A percentile compares a stretch with the other conserved stretches of the same genome.
phyloP scores from a whole-genome alignment of 1,140 invertebrate genomes.

The Pseudomyrmex pallidus region DNA sequence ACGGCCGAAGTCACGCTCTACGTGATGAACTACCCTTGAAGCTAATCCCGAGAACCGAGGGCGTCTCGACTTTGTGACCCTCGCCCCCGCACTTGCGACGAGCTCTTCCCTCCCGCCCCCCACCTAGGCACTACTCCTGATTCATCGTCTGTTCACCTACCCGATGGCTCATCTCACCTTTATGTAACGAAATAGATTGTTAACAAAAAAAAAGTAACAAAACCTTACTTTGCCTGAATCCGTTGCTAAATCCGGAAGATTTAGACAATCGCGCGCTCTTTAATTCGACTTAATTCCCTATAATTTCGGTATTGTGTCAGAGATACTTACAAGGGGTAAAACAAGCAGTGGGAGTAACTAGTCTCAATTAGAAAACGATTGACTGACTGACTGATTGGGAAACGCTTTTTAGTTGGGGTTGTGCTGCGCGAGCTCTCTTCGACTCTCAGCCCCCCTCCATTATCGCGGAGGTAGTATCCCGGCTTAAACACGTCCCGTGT shows the following conservation, averaged over 20 bases:
- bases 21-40: constrained; percentile 84
- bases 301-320: constrained; percentile 61
- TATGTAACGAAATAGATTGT: neutral
- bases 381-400: constrained; percentile 63
- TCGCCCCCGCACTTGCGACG: constrained; percentile 22
- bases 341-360: constrained; percentile 16
- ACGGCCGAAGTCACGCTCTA: constrained; percentile 84
- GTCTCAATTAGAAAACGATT: constrained; percentile 72
- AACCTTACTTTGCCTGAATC: neutral
- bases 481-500: constrained; percentile 16
- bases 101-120: constrained; percentile 28
- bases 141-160: constrained; percentile 34
- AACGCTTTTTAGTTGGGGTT: constrained; percentile 46
- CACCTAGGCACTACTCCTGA: constrained; percentile 1
- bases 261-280: constrained; percentile 73
- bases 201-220: no score
- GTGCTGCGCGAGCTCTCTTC: constrained; percentile 13
- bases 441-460: constrained; percentile 35
- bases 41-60: constrained; percentile 78
- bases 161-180: neutral
- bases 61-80: constrained; percentile 63
- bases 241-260: constrained; percentile 54
- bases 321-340: constrained; percentile 29
- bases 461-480: neutral
- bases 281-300: constrained; percentile 72